Base-by-base conservation (phyloP, 1,140 invertebrate genomes). In the Cepaea nemoralis region DNA sequence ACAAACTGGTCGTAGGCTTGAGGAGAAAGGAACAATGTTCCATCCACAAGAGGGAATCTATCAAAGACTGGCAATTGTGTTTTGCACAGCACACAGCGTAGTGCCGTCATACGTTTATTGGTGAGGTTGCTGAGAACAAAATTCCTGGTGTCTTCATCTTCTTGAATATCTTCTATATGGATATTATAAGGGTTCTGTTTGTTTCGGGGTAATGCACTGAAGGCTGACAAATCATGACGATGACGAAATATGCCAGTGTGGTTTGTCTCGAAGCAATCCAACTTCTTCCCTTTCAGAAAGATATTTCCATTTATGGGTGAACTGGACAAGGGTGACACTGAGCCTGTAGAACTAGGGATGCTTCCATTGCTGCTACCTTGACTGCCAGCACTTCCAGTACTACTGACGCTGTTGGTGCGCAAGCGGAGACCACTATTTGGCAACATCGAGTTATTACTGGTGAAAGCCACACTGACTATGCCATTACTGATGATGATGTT, bases 21-120 rank as follows among this genome's bases (percentile, higher is more conserved):
- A 14, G 97, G 97, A 84, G 96, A 98, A 37, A 99, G 93, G 93
- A 99, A 99, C 93, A 99, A 98, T 16, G 97, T 99, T 59, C 98
- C 98, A 90, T 99, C 97, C 50, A 99, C 95, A 75, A 99, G 93
- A 0, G 98, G 98, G 93, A 99, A 99, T 82, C 97, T 94, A 93
- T 99, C 98, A 92, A 97, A 99, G 79, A 99, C 97, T 74, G 95
- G 93, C 93, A 99, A 94, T 16, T 95, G 94, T 63, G 95, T 94
- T 84, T 96, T 94, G 92, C 98, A 99, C 74, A 99, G 93, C 16
- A 98, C 95, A 85, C 91, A 92, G 48, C 83, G 83, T 22, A 91
- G 71, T 2, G 85, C 81, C 3, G 87, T 86, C 77, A 88, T 85
- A 74, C 86, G 88, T 82, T 89, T 87, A 19, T 83, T 85, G 79